Evolutionary conservation across 2,797 vertebrate species (phyloP).

Genomic region (Chromobotia macracanthus): DNA sequence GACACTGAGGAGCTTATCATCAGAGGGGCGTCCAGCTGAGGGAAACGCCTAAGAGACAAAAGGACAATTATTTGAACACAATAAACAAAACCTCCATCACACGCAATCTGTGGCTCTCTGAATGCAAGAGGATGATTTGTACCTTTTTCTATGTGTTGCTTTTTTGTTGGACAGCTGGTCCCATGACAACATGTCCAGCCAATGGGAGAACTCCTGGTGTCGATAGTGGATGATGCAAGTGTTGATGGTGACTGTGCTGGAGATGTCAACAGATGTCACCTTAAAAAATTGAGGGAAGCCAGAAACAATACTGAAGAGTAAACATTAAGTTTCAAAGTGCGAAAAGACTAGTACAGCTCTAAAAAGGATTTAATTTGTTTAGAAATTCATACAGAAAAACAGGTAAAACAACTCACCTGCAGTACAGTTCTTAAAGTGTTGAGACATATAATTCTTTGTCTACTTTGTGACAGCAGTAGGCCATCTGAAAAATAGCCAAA

Average conservation of each 20-base stretch:
- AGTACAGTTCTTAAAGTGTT: constrained; percentile 85
- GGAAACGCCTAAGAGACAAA: constrained; percentile 79
- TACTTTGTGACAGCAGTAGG: constrained; percentile 93
- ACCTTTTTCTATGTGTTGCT: constrained; percentile 75
- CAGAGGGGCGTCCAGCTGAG: constrained; percentile 88
- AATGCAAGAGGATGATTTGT: constrained; percentile 41
- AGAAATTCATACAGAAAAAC: neutral
- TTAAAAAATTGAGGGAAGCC: constrained; percentile 59
- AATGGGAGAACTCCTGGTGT: constrained; percentile 95
- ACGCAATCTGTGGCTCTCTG: neutral
- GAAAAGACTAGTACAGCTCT: neutral
- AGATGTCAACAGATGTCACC: constrained; percentile 90
- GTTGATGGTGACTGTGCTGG: constrained; percentile 84
- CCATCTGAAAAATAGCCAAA: constrained; percentile 79
- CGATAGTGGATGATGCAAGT: constrained; percentile 98
- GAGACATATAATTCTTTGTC: constrained; percentile 94
- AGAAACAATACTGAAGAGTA: neutral
- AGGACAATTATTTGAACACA: constrained; percentile 44
- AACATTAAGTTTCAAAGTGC: neutral
- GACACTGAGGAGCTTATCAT: constrained; percentile 86
- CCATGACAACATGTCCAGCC: constrained; percentile 88
- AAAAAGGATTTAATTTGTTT: neutral
- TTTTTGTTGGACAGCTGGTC: constrained; percentile 75
- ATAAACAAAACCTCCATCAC: neutral
- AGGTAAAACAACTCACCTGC: constrained; percentile 75